phyloP scores from a whole-genome alignment of 2,113 vertebrate genomes.

The Vimba vimba region DNA sequence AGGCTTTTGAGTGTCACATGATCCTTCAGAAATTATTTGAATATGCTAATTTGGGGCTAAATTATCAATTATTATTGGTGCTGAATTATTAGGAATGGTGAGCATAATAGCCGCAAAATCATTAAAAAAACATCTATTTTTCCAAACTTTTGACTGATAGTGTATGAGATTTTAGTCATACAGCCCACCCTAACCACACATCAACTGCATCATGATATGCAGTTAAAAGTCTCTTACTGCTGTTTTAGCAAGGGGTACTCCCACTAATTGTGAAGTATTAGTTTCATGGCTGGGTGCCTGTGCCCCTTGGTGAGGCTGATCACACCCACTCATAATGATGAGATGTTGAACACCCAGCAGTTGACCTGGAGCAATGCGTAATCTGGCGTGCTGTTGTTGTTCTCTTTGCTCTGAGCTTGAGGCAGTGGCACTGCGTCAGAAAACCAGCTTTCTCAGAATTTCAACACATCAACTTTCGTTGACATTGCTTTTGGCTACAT shows the following conservation, averaged over 20 bases:
- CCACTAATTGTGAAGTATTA: conserved; percentile 36
- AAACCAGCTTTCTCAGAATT: conserved; percentile 11
- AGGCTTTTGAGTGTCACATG: background rate
- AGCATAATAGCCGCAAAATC: background rate
- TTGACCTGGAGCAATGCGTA: conserved; percentile 43
- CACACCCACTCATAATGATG: conserved; percentile 40
- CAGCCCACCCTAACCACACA: background rate
- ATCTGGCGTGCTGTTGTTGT: conserved; percentile 20
- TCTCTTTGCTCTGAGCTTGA: background rate
- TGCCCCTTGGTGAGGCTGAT: conserved; percentile 31
- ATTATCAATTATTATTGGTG: background rate
- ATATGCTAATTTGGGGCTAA: background rate
- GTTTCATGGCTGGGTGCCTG: conserved; percentile 26
- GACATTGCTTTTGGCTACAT: conserved; percentile 12
- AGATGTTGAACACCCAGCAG: conserved; percentile 47
- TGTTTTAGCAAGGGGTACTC: conserved; percentile 14
- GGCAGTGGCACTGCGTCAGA: conserved; percentile 16
- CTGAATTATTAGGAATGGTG: background rate
- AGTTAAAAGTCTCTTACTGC: conserved; percentile 35
- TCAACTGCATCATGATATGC: background rate
- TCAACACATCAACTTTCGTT: conserved; percentile 15
- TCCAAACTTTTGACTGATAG: background rate
- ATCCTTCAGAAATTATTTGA: background rate
- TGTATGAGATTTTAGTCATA: background rate
- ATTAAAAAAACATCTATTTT: background rate